These are phyloP conservation scores for Girardinichthys multiradiatus DNA, from an alignment of 2,113 vertebrate species.

Conservation along the genomic window DNA sequence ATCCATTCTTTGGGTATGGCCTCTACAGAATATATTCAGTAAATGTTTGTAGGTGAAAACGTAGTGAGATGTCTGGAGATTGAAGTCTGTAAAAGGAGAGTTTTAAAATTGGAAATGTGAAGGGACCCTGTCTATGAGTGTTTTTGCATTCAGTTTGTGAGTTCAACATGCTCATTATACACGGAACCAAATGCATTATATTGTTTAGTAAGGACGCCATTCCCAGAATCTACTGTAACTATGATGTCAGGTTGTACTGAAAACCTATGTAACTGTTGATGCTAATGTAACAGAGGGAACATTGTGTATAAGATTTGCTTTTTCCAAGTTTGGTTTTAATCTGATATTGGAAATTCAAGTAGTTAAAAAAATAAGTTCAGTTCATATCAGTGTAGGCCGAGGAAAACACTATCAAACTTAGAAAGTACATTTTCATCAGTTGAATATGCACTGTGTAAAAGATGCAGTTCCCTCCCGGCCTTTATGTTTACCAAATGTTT, in stretches of 20 bases:
- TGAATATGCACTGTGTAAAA: not conserved
- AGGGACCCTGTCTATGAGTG: not conserved
- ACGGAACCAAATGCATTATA: conserved; percentile 22
- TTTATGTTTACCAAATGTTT: conserved; percentile 4
- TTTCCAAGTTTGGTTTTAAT: conserved; percentile 15
- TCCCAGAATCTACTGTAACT: conserved; percentile 41
- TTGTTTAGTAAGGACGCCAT: conserved; percentile 20
- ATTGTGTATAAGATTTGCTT: conserved; percentile 5
- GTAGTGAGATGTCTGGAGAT: no score
- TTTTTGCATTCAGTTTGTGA: conserved; percentile 29
- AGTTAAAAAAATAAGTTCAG: not conserved
- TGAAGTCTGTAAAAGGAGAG: not conserved
- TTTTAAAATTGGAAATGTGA: not conserved
- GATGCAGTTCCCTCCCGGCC: not conserved
- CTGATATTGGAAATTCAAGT: conserved; percentile 18
- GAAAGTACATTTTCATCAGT: not conserved
- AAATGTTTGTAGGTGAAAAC: no score
- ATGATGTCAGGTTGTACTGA: conserved; percentile 66
- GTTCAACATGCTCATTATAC: conserved; percentile 23
- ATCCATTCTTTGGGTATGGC: no score
- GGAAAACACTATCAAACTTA: not conserved
- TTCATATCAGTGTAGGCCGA: not conserved
- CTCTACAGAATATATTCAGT: no score
- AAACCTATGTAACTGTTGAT: conserved; percentile 33
- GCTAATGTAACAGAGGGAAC: conserved; percentile 22